Percentiles rank a stretch among this genome's conserved stretches.
phyloP scores from a whole-genome alignment of 2,797 vertebrate species.

The Etheostoma perlongum region DNA sequence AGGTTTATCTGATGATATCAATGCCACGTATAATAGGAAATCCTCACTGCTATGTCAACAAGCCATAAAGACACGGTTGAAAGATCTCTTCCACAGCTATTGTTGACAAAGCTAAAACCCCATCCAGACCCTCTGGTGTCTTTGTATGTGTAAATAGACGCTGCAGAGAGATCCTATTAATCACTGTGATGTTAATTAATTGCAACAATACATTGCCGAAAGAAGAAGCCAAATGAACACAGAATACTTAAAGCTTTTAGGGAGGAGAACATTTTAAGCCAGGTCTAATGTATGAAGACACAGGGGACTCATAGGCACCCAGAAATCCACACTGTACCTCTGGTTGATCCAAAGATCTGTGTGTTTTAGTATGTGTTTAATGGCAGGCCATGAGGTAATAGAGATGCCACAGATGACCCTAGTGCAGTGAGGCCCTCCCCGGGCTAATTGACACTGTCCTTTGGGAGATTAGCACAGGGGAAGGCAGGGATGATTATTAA shows the following conservation, averaged over 20 bases:
- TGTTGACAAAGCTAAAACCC: conserved; percentile 60
- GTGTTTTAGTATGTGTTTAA: conserved; percentile 16
- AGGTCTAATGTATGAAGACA: not conserved
- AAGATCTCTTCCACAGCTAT: conserved; percentile 37
- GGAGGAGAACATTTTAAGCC: not conserved
- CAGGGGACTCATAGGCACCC: not conserved
- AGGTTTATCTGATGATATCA: conserved; percentile 50
- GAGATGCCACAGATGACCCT: conserved; percentile 63
- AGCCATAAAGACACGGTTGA: conserved; percentile 32
- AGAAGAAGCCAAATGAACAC: conserved; percentile 8
- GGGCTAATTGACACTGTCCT: conserved; percentile 64
- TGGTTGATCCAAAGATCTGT: conserved; percentile 1
- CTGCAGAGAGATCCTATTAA: conserved; percentile 40
- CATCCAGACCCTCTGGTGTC: conserved; percentile 35
- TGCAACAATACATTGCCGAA: conserved; percentile 17
- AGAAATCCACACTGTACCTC: conserved; percentile 10
- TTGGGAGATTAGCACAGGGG: conserved; percentile 64
- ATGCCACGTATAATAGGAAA: conserved; percentile 55
- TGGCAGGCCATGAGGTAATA: conserved; percentile 44
- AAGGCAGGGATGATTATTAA: conserved; percentile 69
- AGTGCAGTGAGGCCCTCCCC: conserved; percentile 33
- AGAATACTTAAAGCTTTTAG: not conserved
- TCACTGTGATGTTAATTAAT: conserved; percentile 29
- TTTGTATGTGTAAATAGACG: conserved; percentile 28
- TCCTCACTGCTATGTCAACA: conserved; percentile 64